Evolutionary conservation across 2,113 vertebrate species (phyloP), one percentile per base, ranked within the genome.

Genomic region (Ageneiosus marmoratus): DNA sequence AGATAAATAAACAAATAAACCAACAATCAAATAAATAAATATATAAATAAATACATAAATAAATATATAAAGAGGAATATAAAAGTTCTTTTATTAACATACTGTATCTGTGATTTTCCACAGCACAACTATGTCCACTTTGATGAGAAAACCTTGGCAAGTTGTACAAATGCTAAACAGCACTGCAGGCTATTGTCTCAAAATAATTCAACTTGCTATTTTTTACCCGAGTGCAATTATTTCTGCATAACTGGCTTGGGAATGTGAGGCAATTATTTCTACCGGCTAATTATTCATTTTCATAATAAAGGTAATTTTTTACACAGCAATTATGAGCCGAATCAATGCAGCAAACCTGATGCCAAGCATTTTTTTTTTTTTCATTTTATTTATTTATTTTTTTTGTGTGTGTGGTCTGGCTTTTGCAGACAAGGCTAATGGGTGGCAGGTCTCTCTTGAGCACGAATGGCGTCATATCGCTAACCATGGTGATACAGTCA

Each of bases 401-500:
- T 74, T 15, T 74, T 50, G 70, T 51, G 34, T 81, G 74, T 79
- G 63, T 51, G 60, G 73, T 90, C 83, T 34, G 89, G 70, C 89
- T 95, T 92, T 83, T 96, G 87, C 80, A 91, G 77, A 89, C 84
- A 1, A 93, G 93, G 91, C 88, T 93, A 83, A 95, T 90, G 62
- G 94, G 89, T 89, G 96, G 96, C 90, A 98, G 91, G 56, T 97
- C 97, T 77, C 97, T 96, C 86, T 91, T 94, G 81, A 97, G 97
- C 84, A 92, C 84, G 79, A 97, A 95, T 77, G 94, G 89, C 12
- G 95, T 97, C 90, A 91, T 94, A 94, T 96, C 96, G 92, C 94
- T 89, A 89, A 97, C 94, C 97, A 97, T 96, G 87, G 86, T 94
- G 95, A 99, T 97, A 95, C 98, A 99, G 95, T 97, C 95, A 13